Conservation (phyloP, 2,888 invertebrate genomes). For the Gortyna flavago region DNA sequence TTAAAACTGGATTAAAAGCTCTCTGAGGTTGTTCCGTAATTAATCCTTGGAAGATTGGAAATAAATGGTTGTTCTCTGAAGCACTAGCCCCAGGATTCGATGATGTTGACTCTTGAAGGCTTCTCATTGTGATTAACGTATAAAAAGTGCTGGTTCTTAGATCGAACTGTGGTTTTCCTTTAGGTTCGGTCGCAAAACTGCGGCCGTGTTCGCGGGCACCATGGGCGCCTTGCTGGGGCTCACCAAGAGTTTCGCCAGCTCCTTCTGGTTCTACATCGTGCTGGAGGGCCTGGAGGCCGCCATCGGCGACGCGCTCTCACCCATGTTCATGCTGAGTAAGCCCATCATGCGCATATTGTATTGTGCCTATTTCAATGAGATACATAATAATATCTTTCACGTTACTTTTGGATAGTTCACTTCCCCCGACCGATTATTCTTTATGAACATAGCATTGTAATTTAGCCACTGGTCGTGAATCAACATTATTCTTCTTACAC, state of each 20-base stretch:
- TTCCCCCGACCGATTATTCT: neutral
- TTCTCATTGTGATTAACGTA: neutral
- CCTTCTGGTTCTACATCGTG: conserved; percentile 81
- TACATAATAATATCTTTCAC: neutral
- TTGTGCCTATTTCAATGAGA: neutral
- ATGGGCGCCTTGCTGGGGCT: conserved; percentile 84
- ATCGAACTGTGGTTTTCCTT: neutral
- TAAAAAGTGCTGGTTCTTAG: neutral
- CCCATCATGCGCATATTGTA: conserved; percentile 19
- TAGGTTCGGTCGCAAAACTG: conserved; percentile 85
- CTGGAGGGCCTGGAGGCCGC: conserved; percentile 84
- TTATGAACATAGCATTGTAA: neutral
- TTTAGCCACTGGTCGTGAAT: neutral
- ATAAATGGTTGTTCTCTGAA: neutral
- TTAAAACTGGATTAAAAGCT: neutral
- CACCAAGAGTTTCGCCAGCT: conserved; percentile 81
- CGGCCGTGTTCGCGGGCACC: conserved; percentile 85
- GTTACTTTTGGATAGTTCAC: neutral
- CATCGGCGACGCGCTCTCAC: conserved; percentile 85
- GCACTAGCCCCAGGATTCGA: neutral
- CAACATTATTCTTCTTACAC: neutral
- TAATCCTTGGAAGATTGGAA: too few relatives aligned
- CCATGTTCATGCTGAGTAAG: conserved; percentile 87
- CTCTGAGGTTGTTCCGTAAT: neutral
- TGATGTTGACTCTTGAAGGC: neutral